These are phyloP conservation scores for Carassius gibelio DNA, from an alignment of 2,113 vertebrate genomes.

Conservation along the genomic window DNA sequence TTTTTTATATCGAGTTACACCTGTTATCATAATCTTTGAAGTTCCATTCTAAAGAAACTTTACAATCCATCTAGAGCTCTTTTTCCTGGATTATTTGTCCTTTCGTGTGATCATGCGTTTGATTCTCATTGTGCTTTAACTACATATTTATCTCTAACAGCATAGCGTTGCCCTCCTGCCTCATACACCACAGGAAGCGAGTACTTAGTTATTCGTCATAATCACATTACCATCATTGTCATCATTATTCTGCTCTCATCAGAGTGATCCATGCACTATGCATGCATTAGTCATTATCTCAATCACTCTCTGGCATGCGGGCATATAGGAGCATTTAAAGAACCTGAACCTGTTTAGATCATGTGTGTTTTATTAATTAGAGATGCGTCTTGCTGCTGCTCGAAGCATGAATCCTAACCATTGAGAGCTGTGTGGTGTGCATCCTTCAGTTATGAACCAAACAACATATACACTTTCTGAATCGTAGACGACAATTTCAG, in stretches of 20 bases:
- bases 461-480: not conserved
- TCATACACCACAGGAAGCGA: constrained; percentile 12
- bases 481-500: not conserved
- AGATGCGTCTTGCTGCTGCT: not conserved
- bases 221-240: constrained; percentile 42
- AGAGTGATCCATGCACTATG: constrained; percentile 15
- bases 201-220: not conserved
- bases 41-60: not conserved
- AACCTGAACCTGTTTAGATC: not conserved
- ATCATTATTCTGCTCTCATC: constrained; percentile 48
- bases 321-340: constrained; percentile 15
- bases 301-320: constrained; percentile 33
- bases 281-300: constrained; percentile 40
- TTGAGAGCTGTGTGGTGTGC: not conserved
- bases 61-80: not conserved
- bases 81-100: not conserved
- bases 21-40: not conserved
- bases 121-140: constrained; percentile 13
- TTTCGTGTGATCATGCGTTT: not conserved
- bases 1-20: not conserved
- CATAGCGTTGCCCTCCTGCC: not conserved
- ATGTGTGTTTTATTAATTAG: constrained; percentile 31
- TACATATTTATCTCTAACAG: not conserved
- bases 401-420: not conserved
- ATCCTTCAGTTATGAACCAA: not conserved